phyloP scores from a whole-genome alignment of 1,140 invertebrate genomes.

The Drosophila virilis region DNA sequence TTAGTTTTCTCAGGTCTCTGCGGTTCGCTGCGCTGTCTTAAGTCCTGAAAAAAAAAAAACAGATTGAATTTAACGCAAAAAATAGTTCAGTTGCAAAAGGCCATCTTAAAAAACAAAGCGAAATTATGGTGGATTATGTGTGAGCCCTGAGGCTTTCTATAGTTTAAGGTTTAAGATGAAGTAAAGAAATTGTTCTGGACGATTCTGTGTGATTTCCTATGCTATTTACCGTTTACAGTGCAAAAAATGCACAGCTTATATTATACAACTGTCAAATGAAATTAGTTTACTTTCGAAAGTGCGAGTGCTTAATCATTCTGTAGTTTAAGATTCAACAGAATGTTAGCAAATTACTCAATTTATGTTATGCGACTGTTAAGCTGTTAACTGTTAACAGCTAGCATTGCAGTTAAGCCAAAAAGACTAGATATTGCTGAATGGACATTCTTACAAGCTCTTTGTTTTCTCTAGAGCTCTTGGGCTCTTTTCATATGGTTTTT shows the following conservation, averaged over 20 bases:
- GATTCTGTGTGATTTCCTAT: no score
- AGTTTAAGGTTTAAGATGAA: no score
- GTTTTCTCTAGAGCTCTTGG: no score
- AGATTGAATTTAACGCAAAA: conserved; percentile 36
- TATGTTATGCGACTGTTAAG: neutral
- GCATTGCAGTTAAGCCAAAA: neutral
- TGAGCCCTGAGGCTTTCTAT: neutral
- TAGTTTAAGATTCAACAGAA: neutral
- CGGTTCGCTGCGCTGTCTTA: conserved; percentile 41
- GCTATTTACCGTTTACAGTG: no score
- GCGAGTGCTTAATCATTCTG: no score
- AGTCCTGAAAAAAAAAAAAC: conserved; percentile 2
- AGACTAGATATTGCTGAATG: no score
- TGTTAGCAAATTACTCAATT: neutral
- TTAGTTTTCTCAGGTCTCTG: conserved; percentile 45
- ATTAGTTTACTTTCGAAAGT: no score
- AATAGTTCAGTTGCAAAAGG: conserved; percentile 22
- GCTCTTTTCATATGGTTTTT: neutral
- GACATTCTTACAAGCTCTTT: no score
- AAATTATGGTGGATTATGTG: neutral
- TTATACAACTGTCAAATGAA: no score
- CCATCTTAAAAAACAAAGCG: neutral
- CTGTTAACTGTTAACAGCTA: neutral
- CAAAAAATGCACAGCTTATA: neutral
- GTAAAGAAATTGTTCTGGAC: no score